Base-by-base conservation (phyloP, 2,113 vertebrate genomes). In the Anarrhichthys ocellatus region DNA sequence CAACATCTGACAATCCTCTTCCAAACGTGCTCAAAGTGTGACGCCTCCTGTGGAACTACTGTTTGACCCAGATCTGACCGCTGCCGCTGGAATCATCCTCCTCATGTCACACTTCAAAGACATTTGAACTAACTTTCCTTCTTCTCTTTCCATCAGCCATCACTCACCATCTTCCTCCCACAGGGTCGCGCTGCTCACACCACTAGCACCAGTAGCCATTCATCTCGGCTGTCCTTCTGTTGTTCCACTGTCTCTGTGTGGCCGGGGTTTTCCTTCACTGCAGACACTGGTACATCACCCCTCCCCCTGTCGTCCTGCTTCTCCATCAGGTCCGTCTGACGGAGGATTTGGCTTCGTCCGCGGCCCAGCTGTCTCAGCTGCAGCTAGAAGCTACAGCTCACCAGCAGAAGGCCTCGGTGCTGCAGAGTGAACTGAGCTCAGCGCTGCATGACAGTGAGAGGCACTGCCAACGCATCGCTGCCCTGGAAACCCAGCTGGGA, bases 321-420 rank as follows among this genome's bases (percentile, higher is more conserved):
- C 48, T 78, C 36, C 4, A 72, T 11, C 88, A 99, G 98, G 96
- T 94, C 46, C 96, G 95, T 66, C 95, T 99, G 77, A 96, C 95
- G 0, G 97, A 99, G 87, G 97, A 98, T 52, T 87, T 99, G 79
- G 95, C 97, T 9, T 92, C 92, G 0, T 95, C 96, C 52, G 96
- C 96, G 0, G 96, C 96, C 0, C 97, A 96, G 8, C 89, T 97
- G 48, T 96, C 98, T 74, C 95, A 95, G 46, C 95, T 99, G 80
- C 97, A 98, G 92, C 94, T 98, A 58, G 97, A 99, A 80, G 93
- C 97, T 71, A 93, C 96, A 0, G 92, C 92, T 40, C 96, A 97
- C 14, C 96, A 97, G 90, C 97, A 98, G 94, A 96, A 95, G 85
- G 94, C 96, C 8, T 83, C 88, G 6, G 96, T 95, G 18, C 92